Evolutionary conservation across 2,797 vertebrate species (phyloP).

Genomic region (Ataeniobius toweri): DNA sequence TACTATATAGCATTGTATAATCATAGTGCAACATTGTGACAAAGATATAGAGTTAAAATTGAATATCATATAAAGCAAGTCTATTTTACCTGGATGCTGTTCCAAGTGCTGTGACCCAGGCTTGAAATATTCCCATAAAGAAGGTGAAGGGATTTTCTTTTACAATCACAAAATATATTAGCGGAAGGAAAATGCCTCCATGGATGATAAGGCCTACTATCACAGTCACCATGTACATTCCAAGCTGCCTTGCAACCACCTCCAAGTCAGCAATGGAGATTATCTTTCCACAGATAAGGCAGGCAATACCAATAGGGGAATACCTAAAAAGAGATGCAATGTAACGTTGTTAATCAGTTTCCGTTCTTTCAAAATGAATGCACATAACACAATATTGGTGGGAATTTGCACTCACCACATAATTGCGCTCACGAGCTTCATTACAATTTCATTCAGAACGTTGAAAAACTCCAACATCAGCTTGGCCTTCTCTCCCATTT

Average conservation of each 20-base stretch:
- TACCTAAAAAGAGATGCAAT: slow-evolving; percentile 83
- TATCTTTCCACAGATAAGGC: slow-evolving; percentile 98
- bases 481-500: slow-evolving; percentile 97
- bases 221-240: slow-evolving; percentile 99
- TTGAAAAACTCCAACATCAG: slow-evolving; percentile 99
- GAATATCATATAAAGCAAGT: neutral
- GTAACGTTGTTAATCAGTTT: neutral
- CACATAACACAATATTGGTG: neutral
- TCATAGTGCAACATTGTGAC: neutral
- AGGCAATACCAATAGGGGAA: slow-evolving; percentile 95
- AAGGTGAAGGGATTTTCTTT: slow-evolving; percentile 93
- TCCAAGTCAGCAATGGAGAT: slow-evolving; percentile 97
- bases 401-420: slow-evolving; percentile 90
- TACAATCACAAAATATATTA: slow-evolving; percentile 94
- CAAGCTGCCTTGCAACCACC: slow-evolving; percentile 93
- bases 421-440: slow-evolving; percentile 94
- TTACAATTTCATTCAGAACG: slow-evolving; percentile 96
- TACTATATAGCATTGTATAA: neutral
- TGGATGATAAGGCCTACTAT: slow-evolving; percentile 96
- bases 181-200: slow-evolving; percentile 93
- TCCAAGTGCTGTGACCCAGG: slow-evolving; percentile 97
- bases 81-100: slow-evolving; percentile 94
- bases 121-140: slow-evolving; percentile 97
- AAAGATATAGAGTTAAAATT: neutral
- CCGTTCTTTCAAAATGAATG: neutral